These are phyloP conservation scores for Notamacropus eugenii DNA, from an alignment of 2,797 vertebrate species.

Conservation along the genomic window DNA sequence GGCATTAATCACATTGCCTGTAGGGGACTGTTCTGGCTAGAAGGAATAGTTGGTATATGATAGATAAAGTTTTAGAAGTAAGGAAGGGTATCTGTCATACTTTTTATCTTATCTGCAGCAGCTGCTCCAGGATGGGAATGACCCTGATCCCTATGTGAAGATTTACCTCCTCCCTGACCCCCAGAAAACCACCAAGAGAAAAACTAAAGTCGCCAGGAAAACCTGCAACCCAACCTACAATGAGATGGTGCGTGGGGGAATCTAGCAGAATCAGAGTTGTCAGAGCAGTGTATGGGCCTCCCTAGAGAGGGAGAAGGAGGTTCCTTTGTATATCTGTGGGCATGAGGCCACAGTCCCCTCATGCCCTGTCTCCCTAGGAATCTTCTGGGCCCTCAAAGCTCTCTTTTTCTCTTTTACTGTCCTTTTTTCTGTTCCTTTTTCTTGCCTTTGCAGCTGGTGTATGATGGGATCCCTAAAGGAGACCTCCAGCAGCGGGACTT, in stretches of 20 bases:
- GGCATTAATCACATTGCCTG: neutral
- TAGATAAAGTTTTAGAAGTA: neutral
- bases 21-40: neutral
- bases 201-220: slow-evolving; percentile 96
- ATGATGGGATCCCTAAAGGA: slow-evolving; percentile 93
- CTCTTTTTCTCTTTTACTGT: neutral
- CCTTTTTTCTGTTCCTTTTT: neutral
- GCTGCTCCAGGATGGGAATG: slow-evolving; percentile 93
- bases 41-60: neutral
- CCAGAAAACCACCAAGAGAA: slow-evolving; percentile 97
- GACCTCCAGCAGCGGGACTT: slow-evolving; percentile 96
- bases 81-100: neutral
- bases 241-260: slow-evolving; percentile 90
- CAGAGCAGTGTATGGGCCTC: neutral
- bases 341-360: neutral
- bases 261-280: neutral
- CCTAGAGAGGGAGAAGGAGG: neutral
- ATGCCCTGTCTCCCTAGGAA: neutral
- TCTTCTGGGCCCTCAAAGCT: neutral
- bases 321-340: neutral
- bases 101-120: slow-evolving; percentile 84
- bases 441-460: slow-evolving; percentile 89
- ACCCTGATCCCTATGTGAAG: slow-evolving; percentile 98
- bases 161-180: slow-evolving; percentile 97
- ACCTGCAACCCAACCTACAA: slow-evolving; percentile 99